Evolutionary conservation across 2,888 invertebrate species (phyloP), one percentile per base, ranked within the genome.

Genomic region (Netelia fuscicornis): DNA sequence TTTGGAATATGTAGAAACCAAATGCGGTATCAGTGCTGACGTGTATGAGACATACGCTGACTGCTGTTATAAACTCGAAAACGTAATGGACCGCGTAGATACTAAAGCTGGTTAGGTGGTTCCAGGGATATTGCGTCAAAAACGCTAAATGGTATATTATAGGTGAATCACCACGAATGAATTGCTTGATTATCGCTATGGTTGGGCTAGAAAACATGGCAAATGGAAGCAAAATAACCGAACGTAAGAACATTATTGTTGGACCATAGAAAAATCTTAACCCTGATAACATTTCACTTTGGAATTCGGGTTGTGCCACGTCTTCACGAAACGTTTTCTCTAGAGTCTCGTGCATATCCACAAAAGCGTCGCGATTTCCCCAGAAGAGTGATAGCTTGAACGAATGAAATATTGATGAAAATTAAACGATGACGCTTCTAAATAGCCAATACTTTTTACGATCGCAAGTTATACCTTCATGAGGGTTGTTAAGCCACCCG

Each of bases 1-100:
- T 88, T 62, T 90, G 90, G 60, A 90, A 89, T 8, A 89, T 48
- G 48, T 89, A 89, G 10, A 88, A 84, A n/a, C 90, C 89, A 56
- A 90, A 90, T 1, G 89, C 76, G 0, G 85, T 80, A 37, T 91
- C 91, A 5, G 87, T 85, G 0, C 88, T 86, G 11, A 76, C 77
- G 5, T 89, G 86, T 5, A 89, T 48, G 5, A 37, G 78, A 20
- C 85, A 44, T 0, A 88, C 86, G 11, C 88, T 17, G 3, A 75
- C 78, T 20, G 85, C 65, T 2, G 78, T 17, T 2, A 68, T 37
- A 9, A 75, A 10, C 44, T 91, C 89, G 30, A 89, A 68, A 0
- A 83, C 5, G 11, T 79, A 89, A 56, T 85, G 86, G 2, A 85
- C 5, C 23, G 82, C 81, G 67, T 88, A 90, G 0, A 87, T 1